Evolutionary conservation across 2,888 invertebrate genomes (phyloP), one percentile per base, ranked within the genome.

Genomic region (Sipha maydis): DNA sequence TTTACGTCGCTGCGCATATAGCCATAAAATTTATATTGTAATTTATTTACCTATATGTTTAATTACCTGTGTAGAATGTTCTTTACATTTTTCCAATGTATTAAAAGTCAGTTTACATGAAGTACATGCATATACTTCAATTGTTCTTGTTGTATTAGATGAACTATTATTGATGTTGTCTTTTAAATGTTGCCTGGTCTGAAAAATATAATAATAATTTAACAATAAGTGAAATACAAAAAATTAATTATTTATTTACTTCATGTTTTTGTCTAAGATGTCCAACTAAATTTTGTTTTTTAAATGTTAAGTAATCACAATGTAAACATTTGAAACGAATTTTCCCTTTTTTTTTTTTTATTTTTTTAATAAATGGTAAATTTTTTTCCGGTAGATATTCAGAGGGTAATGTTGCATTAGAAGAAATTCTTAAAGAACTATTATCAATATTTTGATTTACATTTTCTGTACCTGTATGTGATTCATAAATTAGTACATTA

Each of bases 241-340:
- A 48, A 38, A 38, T 5, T n/a, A 21, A 17, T 48, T 79, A 71
- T 69, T 54, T 38, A 78, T n/a, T 5, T 80, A 88, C 86, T 61
- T 88, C 73, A n/a, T 88, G 86, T 73, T 88, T 88, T 41, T 88
- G 34, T 41, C 25, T 79, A 25, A 88, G 86, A 75, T 88, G 86
- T 4, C 21, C 25, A 38, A 88, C 61, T 88, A 88, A 80, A 61
- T 88, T 88, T 48, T 88, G 86, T 88, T 88, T 88, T 75, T 19
- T 56, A 41, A 88, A 88, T 61, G 86, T 88, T 80, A 88, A 80
- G 41, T 88, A 88, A 73, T 88, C 86, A 80, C 86, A 88, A 88
- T 88, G 86, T 61, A 88, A 80, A 61, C 86, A 88, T 88, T 88
- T 88, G 17, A 80, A 88, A 38, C 86, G 86, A 25, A 88, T 80